Evolutionary conservation across 2,888 invertebrate species (phyloP), one percentile per base, ranked within the genome.

Genomic region (Andrena fulva): DNA sequence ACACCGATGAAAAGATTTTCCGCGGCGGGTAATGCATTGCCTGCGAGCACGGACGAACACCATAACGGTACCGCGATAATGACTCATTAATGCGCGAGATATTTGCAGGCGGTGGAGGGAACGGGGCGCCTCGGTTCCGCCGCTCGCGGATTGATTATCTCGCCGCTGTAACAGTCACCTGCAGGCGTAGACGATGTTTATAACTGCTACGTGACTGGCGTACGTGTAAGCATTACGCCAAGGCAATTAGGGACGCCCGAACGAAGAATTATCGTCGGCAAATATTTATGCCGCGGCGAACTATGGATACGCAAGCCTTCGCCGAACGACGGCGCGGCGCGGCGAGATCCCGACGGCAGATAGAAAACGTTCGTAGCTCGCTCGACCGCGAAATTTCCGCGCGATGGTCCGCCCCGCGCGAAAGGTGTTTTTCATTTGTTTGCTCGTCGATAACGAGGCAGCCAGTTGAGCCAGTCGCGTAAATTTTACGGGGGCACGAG

Each of bases 61-160:
- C 85, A 82, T 89, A 89, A 89, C 89, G 89, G 88, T 76, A 81
- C 77, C 42, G 80, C 88, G 88, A 88, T 89, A 89, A 89, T 88
- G 87, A 89, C 77, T 89, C 89, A 89, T 89, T 89, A 89, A 89
- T 89, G 85, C 84, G 77, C 86, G 86, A 85, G 88, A 87, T 87
- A 89, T 87, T 89, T 85, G 89, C 85, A 77, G 82, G 80, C 75
- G 67, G 64, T 70, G 66, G 66, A 12, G 52, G 50, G n/a, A 12
- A 2, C n/a, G 24, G 20, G 76, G 68, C 56, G 64, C 66, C 70
- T 67, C 78, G 75, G 79, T 71, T 82, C 75, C 71, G 66, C 77
- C 72, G 69, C 79, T 73, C 80, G 50, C 83, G 80, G 88, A 89
- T 89, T 89, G 89, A 89, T 89, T 89, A 89, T 89, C 88, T 89